Evolutionary conservation across 2,888 invertebrate species (phyloP).

Genomic region (Mythimna loreyi): DNA sequence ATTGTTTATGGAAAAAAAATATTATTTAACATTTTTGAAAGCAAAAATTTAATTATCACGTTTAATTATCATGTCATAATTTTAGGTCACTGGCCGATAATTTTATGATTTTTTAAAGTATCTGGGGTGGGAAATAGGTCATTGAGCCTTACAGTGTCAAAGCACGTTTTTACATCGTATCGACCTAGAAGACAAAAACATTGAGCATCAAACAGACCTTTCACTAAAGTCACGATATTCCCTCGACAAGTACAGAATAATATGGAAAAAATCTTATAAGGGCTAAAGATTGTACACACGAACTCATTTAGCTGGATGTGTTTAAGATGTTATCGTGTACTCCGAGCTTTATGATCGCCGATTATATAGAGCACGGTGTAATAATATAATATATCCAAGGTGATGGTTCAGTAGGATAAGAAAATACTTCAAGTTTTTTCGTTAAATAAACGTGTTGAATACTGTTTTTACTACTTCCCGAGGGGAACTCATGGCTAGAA

Average conservation of each 20-base stretch:
- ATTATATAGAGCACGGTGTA: constrained; percentile 47
- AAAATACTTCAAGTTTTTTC: background rate
- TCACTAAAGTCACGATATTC: constrained; percentile 45
- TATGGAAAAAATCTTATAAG: constrained; percentile 50
- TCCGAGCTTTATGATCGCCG: constrained; percentile 56
- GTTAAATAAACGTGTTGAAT: too few relatives aligned
- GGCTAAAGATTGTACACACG: constrained; percentile 59
- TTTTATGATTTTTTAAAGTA: too few relatives aligned
- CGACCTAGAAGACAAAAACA: background rate
- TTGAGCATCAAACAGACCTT: background rate
- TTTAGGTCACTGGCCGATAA: too few relatives aligned
- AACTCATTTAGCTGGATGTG: constrained; percentile 59
- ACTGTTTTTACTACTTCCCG: too few relatives aligned
- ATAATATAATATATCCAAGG: constrained; percentile 25
- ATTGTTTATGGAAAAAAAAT: too few relatives aligned
- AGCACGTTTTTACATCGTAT: too few relatives aligned
- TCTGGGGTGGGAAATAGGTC: too few relatives aligned
- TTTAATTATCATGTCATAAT: too few relatives aligned
- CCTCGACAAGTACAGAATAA: constrained; percentile 25
- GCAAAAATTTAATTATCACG: too few relatives aligned
- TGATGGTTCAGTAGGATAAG: constrained; percentile 44
- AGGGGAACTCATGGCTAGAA: too few relatives aligned
- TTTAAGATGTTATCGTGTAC: constrained; percentile 56
- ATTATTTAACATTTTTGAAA: too few relatives aligned
- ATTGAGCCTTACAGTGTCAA: too few relatives aligned